Conservation (phyloP, 35 echinoderm and acorn worm genomes). For the Ophiothrix spiculata region DNA sequence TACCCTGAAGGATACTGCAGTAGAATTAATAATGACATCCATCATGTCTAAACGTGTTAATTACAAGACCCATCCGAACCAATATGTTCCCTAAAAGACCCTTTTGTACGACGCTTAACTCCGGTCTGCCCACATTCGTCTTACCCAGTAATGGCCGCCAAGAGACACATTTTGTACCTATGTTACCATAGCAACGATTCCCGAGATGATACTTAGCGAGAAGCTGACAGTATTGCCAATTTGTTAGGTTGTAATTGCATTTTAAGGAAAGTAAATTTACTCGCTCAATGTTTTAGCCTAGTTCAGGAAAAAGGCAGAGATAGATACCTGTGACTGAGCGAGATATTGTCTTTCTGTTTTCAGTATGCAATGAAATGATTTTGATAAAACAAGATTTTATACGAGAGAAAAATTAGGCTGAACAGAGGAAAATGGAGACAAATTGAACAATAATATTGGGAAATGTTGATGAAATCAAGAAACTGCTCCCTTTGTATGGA, state of each 20-base stretch:
- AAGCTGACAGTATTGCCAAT: background rate
- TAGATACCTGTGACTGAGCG: no score
- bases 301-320: no score
- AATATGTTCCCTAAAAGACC: background rate
- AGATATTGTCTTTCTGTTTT: no score
- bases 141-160: background rate
- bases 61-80: background rate
- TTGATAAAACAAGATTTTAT: no score
- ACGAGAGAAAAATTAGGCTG: no score
- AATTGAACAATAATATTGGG: no score
- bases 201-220: background rate
- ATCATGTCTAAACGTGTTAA: background rate
- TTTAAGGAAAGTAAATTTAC: constrained; percentile 13
- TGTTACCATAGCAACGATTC: background rate
- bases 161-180: background rate
- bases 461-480: no score
- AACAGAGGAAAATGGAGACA: no score
- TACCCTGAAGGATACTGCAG: background rate
- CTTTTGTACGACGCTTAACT: background rate
- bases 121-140: background rate
- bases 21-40: background rate
- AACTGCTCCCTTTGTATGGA: no score
- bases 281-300: background rate
- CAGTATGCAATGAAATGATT: no score
- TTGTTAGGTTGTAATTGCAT: constrained; percentile 9